A percentile compares a stretch with the other conserved stretches of the same genome.
phyloP scores from a whole-genome alignment of 2,113 vertebrate species.

The rat (Rattus norvegicus) region GRCr8 NC_086021.1:132030501-132031000 shows the following conservation, averaged over 20 bases:
- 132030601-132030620: background rate
- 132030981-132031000: background rate
- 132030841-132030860: background rate
- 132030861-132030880: background rate
- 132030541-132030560: background rate
- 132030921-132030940: no score
- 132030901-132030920: no score
- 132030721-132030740: background rate
- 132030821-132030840: background rate
- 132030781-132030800: constrained; percentile 24
- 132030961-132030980: no score
- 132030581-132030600: background rate
- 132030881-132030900: background rate
- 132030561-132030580: background rate
- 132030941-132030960: no score
- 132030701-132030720: background rate
- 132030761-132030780: background rate
- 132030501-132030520: background rate
- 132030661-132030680: background rate
- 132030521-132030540: background rate
- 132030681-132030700: background rate
- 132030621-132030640: background rate
- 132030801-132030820: background rate
- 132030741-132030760: background rate
- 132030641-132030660: background rate